Conservation (phyloP, 2,797 vertebrate genomes). For the Eidolon dupreanum region DNA sequence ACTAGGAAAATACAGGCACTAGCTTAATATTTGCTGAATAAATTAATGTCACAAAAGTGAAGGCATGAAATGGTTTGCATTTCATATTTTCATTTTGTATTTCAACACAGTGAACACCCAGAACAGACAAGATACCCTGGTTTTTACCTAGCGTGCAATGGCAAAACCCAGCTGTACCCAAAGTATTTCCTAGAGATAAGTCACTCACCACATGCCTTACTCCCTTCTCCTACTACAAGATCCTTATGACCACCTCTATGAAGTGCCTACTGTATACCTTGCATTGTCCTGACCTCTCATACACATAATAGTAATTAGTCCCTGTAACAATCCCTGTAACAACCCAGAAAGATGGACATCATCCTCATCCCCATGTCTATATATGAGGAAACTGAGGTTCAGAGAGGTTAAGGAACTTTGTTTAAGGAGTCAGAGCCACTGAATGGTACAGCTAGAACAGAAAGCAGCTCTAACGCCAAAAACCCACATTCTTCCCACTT, state of each 20-base stretch:
- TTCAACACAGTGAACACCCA: not conserved
- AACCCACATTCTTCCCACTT: not conserved
- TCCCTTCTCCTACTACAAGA: not conserved
- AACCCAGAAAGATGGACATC: not conserved
- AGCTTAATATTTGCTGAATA: not conserved
- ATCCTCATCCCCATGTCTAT: not conserved
- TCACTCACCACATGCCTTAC: not conserved
- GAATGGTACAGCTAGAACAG: not conserved
- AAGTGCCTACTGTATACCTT: not conserved
- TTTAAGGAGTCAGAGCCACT: not conserved
- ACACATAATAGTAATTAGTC: not conserved
- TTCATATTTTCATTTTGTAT: not conserved
- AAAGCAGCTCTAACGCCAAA: not conserved
- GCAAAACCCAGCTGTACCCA: not conserved
- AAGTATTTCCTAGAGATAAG: not conserved
- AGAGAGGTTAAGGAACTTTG: not conserved
- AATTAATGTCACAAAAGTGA: not conserved
- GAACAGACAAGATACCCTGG: not conserved
- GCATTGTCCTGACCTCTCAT: not conserved
- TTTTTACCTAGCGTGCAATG: not conserved
- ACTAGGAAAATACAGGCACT: not conserved
- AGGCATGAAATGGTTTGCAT: not conserved
- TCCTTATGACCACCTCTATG: not conserved
- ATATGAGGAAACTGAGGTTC: not conserved
- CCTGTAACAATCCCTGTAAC: not conserved